Conservation (phyloP, 2,888 invertebrate species). For the Orchestes rusci region DNA sequence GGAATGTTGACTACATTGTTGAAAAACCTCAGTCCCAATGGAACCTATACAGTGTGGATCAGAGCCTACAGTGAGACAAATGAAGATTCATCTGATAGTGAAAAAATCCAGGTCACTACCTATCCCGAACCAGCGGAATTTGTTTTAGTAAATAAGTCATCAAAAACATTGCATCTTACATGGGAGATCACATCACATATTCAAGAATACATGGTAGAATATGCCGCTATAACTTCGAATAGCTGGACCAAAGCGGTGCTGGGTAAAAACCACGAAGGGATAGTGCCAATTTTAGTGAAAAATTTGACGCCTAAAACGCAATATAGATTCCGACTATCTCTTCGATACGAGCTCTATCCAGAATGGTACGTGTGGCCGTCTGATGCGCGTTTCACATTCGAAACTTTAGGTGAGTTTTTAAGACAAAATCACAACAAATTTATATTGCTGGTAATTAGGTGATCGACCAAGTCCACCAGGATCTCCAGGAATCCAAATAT, state of each 20-base stretch:
- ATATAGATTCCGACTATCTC: slow-evolving; percentile 66
- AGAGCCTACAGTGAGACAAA: slow-evolving; percentile 65
- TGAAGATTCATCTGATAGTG: slow-evolving; percentile 48
- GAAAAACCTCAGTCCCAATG: slow-evolving; percentile 57
- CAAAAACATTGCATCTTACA: slow-evolving; percentile 55
- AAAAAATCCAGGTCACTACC: slow-evolving; percentile 56
- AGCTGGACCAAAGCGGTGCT: slow-evolving; percentile 38
- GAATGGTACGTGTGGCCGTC: slow-evolving; percentile 65
- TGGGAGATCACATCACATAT: slow-evolving; percentile 60
- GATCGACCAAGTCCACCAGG: slow-evolving; percentile 77
- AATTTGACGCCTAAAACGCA: slow-evolving; percentile 64
- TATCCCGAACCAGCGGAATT: slow-evolving; percentile 66
- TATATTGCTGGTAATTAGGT: slow-evolving; percentile 44
- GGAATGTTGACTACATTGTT: slow-evolving; percentile 41
- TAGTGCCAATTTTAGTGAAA: slow-evolving; percentile 36
- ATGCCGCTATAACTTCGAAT: slow-evolving; percentile 44
- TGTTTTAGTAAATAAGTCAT: slow-evolving; percentile 48
- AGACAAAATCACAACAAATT: slow-evolving; percentile 1
- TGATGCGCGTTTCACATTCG: slow-evolving; percentile 63
- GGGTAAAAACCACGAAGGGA: slow-evolving; percentile 31
- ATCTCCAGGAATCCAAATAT: slow-evolving; percentile 62
- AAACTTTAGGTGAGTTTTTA: slow-evolving; percentile 58
- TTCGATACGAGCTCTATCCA: slow-evolving; percentile 54
- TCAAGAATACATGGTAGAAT: slow-evolving; percentile 46
- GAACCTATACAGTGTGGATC: slow-evolving; percentile 66